Percentiles rank a stretch among this genome's conserved stretches.
These are phyloP conservation scores for Euleptes europaea DNA, from an alignment of 2,113 vertebrate genomes.

Conservation along the genomic window DNA sequence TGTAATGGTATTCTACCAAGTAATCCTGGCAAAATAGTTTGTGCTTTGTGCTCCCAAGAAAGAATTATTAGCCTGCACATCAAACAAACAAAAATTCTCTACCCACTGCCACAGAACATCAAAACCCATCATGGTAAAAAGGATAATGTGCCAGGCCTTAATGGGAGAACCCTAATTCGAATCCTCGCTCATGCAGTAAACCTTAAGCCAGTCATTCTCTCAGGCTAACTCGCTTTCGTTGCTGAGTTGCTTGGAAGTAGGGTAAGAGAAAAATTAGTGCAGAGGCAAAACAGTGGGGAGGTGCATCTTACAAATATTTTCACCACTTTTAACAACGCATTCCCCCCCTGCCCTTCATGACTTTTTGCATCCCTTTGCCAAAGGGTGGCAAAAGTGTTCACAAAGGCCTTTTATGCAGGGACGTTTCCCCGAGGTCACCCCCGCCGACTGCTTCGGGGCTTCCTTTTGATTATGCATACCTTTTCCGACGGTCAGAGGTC, in stretches of 20 bases:
- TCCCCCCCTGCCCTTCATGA: background rate
- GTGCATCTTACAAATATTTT: background rate
- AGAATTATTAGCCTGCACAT: too few relatives aligned
- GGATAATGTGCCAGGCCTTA: background rate
- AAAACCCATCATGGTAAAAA: too few relatives aligned
- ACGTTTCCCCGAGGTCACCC: too few relatives aligned
- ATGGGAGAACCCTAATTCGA: background rate
- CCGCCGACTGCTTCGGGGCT: too few relatives aligned
- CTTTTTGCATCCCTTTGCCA: too few relatives aligned
- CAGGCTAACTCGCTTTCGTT: background rate
- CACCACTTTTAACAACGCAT: background rate
- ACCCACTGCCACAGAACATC: background rate
- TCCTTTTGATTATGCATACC: too few relatives aligned
- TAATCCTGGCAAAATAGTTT: background rate
- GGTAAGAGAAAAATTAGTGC: background rate
- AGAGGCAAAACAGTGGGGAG: background rate
- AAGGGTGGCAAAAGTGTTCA: background rate
- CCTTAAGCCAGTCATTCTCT: background rate
- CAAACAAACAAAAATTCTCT: too few relatives aligned
- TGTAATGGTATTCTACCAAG: background rate
- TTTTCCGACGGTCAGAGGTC: too few relatives aligned
- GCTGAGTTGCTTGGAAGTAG: background rate
- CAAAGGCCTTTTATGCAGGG: too few relatives aligned
- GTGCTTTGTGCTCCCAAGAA: too few relatives aligned
- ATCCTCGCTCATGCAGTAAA: background rate